phyloP scores from a whole-genome alignment of 2,888 invertebrate species.

The Eristalinus sepulchralis region DNA sequence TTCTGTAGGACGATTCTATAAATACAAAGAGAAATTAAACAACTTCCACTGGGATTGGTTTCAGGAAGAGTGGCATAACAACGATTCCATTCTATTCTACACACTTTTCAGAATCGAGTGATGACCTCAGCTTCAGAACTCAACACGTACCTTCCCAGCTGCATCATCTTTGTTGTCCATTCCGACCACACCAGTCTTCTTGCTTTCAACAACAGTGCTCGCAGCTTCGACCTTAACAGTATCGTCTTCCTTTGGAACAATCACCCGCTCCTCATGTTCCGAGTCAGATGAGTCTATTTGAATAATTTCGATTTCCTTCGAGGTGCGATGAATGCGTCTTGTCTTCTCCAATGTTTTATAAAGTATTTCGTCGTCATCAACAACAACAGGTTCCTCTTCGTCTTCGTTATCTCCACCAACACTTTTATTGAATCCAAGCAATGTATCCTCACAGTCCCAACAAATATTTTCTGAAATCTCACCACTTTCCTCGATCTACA shows the following conservation, averaged over 20 bases:
- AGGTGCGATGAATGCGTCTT: constrained; percentile 25
- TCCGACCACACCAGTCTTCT: neutral
- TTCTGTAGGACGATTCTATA: neutral
- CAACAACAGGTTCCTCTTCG: constrained; percentile 58
- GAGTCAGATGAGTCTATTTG: constrained; percentile 61
- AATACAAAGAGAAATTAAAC: constrained; percentile 2
- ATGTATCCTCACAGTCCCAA: constrained; percentile 64
- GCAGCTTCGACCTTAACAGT: constrained; percentile 49
- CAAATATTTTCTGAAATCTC: constrained; percentile 64
- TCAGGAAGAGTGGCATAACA: no score
- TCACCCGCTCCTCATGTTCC: constrained; percentile 52
- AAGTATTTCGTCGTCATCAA: constrained; percentile 67
- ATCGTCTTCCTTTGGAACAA: constrained; percentile 36
- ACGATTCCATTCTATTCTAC: no score
- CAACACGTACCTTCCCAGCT: constrained; percentile 23
- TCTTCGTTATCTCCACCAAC: constrained; percentile 52
- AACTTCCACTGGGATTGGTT: neutral
- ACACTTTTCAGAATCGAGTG: no score
- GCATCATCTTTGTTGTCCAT: neutral
- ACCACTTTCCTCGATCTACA: constrained; percentile 57
- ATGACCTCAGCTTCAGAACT: neutral
- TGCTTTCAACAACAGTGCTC: neutral
- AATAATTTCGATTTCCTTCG: constrained; percentile 44
- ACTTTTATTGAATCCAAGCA: constrained; percentile 58
- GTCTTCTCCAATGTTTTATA: constrained; percentile 55